Evolutionary conservation across 2,797 vertebrate species (phyloP).

Genomic region (Mastacembelus armatus): DNA sequence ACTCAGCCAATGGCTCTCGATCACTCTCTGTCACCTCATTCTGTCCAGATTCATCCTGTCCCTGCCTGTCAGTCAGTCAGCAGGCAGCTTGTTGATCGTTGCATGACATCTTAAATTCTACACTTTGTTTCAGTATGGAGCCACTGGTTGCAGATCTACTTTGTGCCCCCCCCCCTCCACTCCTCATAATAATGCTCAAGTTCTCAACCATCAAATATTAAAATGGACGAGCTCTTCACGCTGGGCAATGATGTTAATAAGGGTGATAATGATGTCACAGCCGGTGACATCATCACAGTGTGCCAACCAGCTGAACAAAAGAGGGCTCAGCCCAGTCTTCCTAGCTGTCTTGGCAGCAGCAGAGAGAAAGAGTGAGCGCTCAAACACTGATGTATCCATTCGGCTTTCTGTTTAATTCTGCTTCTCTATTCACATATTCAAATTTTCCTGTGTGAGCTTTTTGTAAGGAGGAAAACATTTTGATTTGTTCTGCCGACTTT

Average conservation of each 20-base stretch:
- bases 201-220: slow-evolving; percentile 72
- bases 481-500: slow-evolving; percentile 84
- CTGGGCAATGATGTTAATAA: slow-evolving; percentile 69
- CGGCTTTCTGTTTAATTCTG: slow-evolving; percentile 76
- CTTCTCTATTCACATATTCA: slow-evolving; percentile 78
- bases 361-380: slow-evolving; percentile 43
- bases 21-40: slow-evolving; percentile 67
- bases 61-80: slow-evolving; percentile 59
- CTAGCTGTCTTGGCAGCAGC: slow-evolving; percentile 70
- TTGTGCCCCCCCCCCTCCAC: slow-evolving; percentile 36
- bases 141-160: slow-evolving; percentile 33
- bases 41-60: slow-evolving; percentile 65
- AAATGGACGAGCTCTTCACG: slow-evolving; percentile 69
- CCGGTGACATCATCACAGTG: slow-evolving; percentile 79
- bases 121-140: slow-evolving; percentile 55
- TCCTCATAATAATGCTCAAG: slow-evolving; percentile 45
- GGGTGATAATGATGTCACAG: slow-evolving; percentile 77
- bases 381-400: slow-evolving; percentile 79
- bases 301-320: slow-evolving; percentile 77
- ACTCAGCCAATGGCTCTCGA: slow-evolving; percentile 54
- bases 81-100: slow-evolving; percentile 74
- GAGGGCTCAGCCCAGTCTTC: slow-evolving; percentile 65
- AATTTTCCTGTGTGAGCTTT: slow-evolving; percentile 75
- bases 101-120: slow-evolving; percentile 71
- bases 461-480: slow-evolving; percentile 77